Conservation (phyloP, 2,113 vertebrate species). For the Chloroceryle aenea region DNA sequence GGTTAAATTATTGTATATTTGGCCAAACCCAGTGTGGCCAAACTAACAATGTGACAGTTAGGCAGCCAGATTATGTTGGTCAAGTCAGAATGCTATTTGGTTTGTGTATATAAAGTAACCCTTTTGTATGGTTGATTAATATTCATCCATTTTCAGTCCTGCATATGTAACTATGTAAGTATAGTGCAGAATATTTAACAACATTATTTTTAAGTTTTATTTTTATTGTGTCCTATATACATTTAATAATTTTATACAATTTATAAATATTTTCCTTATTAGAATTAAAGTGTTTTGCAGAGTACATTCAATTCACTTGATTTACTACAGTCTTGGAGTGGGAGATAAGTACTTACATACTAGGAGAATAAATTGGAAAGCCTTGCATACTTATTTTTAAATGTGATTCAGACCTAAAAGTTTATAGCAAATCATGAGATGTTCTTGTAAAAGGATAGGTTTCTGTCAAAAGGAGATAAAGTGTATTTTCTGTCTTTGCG, state of each 20-base stretch:
- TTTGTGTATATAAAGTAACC: not conserved
- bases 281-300: not conserved
- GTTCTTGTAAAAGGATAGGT: slow-evolving; percentile 11
- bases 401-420: slow-evolving; percentile 18
- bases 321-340: not conserved
- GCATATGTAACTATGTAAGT: not conserved
- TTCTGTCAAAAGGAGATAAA: slow-evolving; percentile 52
- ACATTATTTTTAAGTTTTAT: not conserved
- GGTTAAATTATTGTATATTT: not conserved
- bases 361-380: slow-evolving; percentile 13
- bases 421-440: not conserved
- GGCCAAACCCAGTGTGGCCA: not conserved
- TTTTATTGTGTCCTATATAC: not conserved
- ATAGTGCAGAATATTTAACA: not conserved
- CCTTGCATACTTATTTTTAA: not conserved
- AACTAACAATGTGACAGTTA: not conserved
- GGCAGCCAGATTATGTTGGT: not conserved
- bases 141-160: not conserved
- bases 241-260: not conserved
- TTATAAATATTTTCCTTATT: not conserved
- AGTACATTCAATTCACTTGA: not conserved
- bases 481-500: slow-evolving; percentile 1
- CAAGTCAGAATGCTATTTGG: not conserved
- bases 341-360: slow-evolving; percentile 11
- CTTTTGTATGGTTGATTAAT: not conserved